Evolutionary conservation across 2,797 vertebrate genomes (phyloP).

Genomic region (Gambelia wislizenii): DNA sequence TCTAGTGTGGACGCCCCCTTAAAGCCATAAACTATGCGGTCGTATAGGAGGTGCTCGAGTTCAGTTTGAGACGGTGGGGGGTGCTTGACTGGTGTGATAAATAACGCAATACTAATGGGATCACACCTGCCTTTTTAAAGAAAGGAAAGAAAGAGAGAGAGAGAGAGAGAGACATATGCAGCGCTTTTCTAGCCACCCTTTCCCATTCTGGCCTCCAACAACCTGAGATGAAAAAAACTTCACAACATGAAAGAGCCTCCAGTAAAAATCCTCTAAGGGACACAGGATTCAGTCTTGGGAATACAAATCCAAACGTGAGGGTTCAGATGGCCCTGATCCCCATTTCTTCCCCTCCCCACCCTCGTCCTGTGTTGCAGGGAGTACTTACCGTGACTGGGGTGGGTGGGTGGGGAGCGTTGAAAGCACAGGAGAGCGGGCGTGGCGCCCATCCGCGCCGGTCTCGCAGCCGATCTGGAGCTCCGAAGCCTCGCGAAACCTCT

Average conservation of each 20-base stretch:
- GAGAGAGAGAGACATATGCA: not conserved
- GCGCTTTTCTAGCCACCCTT: not conserved
- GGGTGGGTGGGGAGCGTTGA: constrained; percentile 47
- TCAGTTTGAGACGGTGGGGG: not conserved
- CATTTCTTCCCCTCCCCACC: constrained; percentile 49
- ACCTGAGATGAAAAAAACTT: not conserved
- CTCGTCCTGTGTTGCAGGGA: constrained; percentile 62
- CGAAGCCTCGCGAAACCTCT: no score
- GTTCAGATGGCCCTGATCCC: constrained; percentile 59
- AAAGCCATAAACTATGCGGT: not conserved
- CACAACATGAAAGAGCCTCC: constrained; percentile 4
- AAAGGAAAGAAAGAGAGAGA: not conserved
- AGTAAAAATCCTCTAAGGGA: constrained; percentile 47
- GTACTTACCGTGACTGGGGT: constrained; percentile 65
- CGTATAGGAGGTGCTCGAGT: not conserved
- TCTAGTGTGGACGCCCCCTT: no score
- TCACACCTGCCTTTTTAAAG: not conserved
- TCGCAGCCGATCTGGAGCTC: no score
- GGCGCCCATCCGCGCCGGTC: not conserved
- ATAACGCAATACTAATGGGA: not conserved
- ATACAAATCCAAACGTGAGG: constrained; percentile 27
- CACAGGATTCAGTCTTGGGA: constrained; percentile 60
- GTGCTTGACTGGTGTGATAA: no score
- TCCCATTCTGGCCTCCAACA: not conserved
- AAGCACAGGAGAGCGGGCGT: not conserved